Conservation (phyloP, 2,888 invertebrate genomes). For the Drosophila demipolita region DNA sequence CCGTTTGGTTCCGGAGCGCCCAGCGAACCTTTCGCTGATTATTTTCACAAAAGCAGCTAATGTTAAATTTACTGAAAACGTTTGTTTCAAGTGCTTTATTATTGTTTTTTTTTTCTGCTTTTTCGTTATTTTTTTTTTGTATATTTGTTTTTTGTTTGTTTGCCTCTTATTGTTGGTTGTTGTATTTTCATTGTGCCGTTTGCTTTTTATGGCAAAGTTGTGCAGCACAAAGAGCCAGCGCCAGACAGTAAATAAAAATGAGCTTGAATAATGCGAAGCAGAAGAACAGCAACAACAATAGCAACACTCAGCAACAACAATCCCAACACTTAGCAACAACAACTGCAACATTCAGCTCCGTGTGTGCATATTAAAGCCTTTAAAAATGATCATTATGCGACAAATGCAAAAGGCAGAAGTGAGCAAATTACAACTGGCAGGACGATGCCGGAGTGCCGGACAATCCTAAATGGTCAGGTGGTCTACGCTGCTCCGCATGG, state of each 20-base stretch:
- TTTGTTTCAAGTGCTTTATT: conserved; percentile 82
- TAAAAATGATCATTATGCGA: conserved; percentile 70
- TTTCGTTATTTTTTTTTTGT: background rate
- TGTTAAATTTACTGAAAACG: conserved; percentile 82
- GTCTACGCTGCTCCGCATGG: background rate
- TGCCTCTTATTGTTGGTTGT: conserved; percentile 1
- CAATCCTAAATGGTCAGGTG: conserved; percentile 27
- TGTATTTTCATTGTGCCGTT: conserved; percentile 54
- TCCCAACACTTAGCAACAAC: background rate
- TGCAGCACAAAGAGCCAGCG: conserved; percentile 42
- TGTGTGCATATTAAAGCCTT: conserved; percentile 63
- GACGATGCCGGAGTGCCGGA: conserved; percentile 8
- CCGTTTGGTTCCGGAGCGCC: conserved; percentile 35
- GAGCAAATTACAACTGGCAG: conserved; percentile 38
- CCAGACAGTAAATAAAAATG: conserved; percentile 52
- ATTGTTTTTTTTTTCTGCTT: conserved; percentile 46
- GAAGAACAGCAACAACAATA: background rate
- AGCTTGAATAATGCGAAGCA: conserved; percentile 33
- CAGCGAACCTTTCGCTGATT: conserved; percentile 60
- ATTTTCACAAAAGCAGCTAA: conserved; percentile 77
- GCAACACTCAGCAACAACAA: background rate
- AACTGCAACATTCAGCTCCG: conserved; percentile 2
- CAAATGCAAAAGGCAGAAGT: conserved; percentile 62
- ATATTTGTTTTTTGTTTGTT: background rate
- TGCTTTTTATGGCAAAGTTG: conserved; percentile 56